Evolutionary conservation across 1,140 invertebrate genomes (phyloP), one percentile per base, ranked within the genome.

Genomic region (Zophobas atratus): DNA sequence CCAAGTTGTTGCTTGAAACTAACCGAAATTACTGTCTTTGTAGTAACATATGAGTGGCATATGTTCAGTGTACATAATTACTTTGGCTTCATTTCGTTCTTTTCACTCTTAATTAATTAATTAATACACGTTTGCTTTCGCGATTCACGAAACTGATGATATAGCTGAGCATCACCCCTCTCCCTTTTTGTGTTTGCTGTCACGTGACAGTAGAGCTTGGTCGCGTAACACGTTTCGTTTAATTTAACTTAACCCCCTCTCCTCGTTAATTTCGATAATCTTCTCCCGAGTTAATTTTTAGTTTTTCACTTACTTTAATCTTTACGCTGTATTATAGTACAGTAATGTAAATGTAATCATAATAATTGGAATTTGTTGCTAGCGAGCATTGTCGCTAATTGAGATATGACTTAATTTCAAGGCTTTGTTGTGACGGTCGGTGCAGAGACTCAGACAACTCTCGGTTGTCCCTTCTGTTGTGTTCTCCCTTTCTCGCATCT

Each of bases 361-460:
- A 75, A 63, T 57, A 57, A 43, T 75, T 20, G 20, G 74, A 56
- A 75, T 67, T 75, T 75, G 74, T 75, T 75, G 57, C 53, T 60
- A 75, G 56, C 74, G 74, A 75, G 46, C 38, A 60, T 70, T 70
- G 32, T 77, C 70, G 49, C 75, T 73, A 56, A 20, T 41, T 43
- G 63, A 75, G 78, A 78, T 81, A 74, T 81, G 71, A 78, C 76
- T 72, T 77, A 51, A 77, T 77, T 81, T 78, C 77, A 79, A 73
- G 75, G 76, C 79, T 80, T 80, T 77, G 55, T 77, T 80, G 79
- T 82, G 78, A 80, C 72, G 79, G 80, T 56, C 39, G 78, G 77
- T 82, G 79, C 81, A 82, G 81, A 74, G 77, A 74, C 77, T 20
- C 20, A 20, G 20, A 20, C 20, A 20, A 20, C 20, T 20, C 20